Evolutionary conservation across 2,113 vertebrate genomes (phyloP).

Genomic region (Oreochromis aureus): DNA sequence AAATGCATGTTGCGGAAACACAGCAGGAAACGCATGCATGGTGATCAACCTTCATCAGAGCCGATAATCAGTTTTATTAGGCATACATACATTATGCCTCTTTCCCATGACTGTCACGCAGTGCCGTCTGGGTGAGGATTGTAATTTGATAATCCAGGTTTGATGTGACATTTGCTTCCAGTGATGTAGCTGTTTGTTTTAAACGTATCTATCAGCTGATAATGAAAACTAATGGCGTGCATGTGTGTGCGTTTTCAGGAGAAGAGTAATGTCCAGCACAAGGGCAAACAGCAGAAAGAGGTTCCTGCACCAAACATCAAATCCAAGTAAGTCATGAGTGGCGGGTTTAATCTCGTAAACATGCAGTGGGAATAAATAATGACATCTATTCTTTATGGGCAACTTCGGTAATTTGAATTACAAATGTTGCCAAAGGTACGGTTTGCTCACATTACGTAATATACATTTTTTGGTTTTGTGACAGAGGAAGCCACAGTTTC

Average conservation of each 20-base stretch:
- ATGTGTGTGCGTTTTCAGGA: conserved; percentile 60
- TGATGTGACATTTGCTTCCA: not conserved
- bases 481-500: not conserved
- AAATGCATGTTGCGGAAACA: not conserved
- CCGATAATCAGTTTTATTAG: conserved; percentile 2
- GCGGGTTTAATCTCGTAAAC: not conserved
- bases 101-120: not conserved
- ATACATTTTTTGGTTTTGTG: not conserved
- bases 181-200: not conserved
- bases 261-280: conserved; percentile 66
- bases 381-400: not conserved
- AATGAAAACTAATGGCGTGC: conserved; percentile 4
- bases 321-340: conserved; percentile 65
- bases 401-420: not conserved
- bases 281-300: conserved; percentile 71
- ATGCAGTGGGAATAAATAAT: not conserved
- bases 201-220: not conserved
- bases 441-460: not conserved
- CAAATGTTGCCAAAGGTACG: not conserved
- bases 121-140: not conserved
- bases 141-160: conserved; percentile 1
- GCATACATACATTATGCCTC: not conserved
- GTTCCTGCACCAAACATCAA: conserved; percentile 60
- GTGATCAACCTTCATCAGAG: not conserved
- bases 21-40: not conserved